phyloP scores from a whole-genome alignment of 2,797 vertebrate genomes.

The Crenichthys baileyi region DNA sequence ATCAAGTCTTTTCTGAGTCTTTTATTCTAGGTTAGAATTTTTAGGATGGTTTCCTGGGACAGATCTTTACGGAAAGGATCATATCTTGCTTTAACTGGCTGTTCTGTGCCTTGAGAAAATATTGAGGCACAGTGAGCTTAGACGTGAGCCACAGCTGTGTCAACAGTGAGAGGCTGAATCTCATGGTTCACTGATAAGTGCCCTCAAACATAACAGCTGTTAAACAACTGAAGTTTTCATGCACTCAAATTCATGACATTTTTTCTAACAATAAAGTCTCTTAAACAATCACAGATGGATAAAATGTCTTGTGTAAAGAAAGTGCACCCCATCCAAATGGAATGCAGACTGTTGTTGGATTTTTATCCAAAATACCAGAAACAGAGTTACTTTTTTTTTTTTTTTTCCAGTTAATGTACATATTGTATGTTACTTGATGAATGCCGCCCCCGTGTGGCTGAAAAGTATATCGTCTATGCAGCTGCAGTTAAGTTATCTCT shows the following conservation, averaged over 20 bases:
- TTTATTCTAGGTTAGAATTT: not conserved
- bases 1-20: not conserved
- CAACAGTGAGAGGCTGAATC: conserved; percentile 57
- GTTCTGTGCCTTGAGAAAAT: conserved; percentile 63
- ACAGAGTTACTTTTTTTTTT: not conserved
- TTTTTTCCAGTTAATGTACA: not conserved
- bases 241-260: conserved; percentile 29
- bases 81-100: conserved; percentile 41
- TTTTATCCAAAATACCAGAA: too few relatives aligned
- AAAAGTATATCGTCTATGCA: conserved; percentile 14
- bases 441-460: conserved; percentile 74
- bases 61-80: conserved; percentile 24
- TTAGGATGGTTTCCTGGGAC: not conserved
- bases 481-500: not conserved
- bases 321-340: not conserved
- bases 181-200: conserved; percentile 55
- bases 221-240: not conserved
- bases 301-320: conserved; percentile 1
- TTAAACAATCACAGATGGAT: conserved; percentile 18
- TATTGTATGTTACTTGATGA: conserved; percentile 17
- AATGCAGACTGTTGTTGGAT: conserved; percentile 3
- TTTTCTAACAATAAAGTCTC: conserved; percentile 35
- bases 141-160: conserved; percentile 57
- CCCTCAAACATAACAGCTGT: conserved; percentile 14
- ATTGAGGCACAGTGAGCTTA: conserved; percentile 57